Evolutionary conservation across 2,797 vertebrate species (phyloP).

Genomic region (Eptatretus atami): DNA sequence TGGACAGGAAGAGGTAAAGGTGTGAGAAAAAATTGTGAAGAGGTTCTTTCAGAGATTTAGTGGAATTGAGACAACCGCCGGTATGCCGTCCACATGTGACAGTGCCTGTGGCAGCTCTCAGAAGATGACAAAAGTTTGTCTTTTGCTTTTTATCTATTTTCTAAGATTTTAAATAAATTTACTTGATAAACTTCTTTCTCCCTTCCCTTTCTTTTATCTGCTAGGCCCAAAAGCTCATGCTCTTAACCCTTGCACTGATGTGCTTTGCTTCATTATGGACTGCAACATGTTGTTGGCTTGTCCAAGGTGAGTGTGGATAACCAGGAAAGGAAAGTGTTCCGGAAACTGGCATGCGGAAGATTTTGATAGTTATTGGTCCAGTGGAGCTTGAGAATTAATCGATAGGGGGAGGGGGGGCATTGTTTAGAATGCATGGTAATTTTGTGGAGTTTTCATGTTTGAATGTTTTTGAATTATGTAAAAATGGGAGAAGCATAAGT

Average conservation of each 20-base stretch:
- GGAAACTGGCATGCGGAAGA: no score
- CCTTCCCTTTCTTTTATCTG: no score
- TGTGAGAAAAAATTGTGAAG: no score
- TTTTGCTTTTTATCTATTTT: no score
- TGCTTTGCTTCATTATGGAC: slow-evolving; percentile 58
- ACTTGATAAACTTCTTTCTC: no score
- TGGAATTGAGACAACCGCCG: no score
- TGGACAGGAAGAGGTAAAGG: no score
- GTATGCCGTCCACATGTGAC: no score
- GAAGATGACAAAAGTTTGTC: no score
- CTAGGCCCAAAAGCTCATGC: slow-evolving; percentile 39
- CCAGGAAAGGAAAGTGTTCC: not conserved
- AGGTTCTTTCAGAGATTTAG: no score
- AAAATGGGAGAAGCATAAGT: not conserved
- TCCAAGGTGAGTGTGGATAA: slow-evolving; percentile 33
- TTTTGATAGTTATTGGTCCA: not conserved
- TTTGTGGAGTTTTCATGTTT: not conserved
- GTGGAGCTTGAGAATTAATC: not conserved
- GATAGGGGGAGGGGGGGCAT: not conserved
- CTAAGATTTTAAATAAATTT: no score
- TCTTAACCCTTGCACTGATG: slow-evolving; percentile 61
- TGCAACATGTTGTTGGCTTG: slow-evolving; percentile 73
- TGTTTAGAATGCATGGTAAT: not conserved
- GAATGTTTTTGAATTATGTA: not conserved
- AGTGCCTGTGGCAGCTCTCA: no score